Base-by-base conservation (phyloP, 2,888 invertebrate species). In the Eilema griseolum region DNA sequence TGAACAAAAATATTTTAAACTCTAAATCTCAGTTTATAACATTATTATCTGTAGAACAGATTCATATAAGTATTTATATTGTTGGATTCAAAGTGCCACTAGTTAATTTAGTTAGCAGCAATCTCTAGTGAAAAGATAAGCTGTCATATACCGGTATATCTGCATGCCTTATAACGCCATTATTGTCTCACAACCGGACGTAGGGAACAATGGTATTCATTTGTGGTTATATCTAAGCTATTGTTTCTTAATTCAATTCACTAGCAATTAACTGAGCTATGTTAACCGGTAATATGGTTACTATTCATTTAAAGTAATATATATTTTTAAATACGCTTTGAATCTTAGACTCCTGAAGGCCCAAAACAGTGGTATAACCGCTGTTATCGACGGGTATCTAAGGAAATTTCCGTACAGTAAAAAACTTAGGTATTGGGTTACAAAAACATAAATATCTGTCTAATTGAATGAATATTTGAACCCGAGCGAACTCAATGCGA, bases 21-120 rank as follows among this genome's bases (percentile, higher is more conserved):
- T 7, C 31, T 33, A 8, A 33, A 33, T 8, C n/a, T 66, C 28
- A 60, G n/a, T 24, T 26, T 5, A 24, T 14, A 37, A 20, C 41
- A 70, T 66, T 60, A 78, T 75, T 83, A 80, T 85, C 81, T 79
- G 82, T 84, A 83, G 82, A 81, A 81, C 78, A 82, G 84, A 85
- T 86, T 86, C 83, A 85, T 88, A 85, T 83, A 88, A 83, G 83
- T 83, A 79, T 83, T 88, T 86, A 88, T 88, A 86, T 86, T 85
- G 83, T 88, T 24, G 3, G 16, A 41, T 41, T 41, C 16, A 14
- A 41, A 60, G 83, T 81, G 79, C 87, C 60, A 41, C 57, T 69
- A 69, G 85, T 90, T 91, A 92, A 92, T 92, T 92, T 91, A 90
- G 84, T 79, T 72, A 75, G 72, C 78, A 76, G 68, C 78, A 74